Evolutionary conservation across 2,888 invertebrate genomes (phyloP).

Genomic region (Eledona agricola): DNA sequence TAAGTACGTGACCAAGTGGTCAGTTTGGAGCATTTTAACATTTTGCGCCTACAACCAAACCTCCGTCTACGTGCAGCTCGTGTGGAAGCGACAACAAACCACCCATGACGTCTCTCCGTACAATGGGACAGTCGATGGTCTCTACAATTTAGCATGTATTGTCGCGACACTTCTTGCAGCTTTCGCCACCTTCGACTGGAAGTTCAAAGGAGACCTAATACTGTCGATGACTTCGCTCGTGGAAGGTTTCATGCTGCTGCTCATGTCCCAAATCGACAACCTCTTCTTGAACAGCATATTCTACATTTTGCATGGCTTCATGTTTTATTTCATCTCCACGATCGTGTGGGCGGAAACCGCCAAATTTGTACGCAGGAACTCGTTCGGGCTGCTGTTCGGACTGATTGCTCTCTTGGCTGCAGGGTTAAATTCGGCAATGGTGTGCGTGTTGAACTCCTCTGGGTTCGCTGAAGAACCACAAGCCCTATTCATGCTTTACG

Average conservation of each 20-base stretch:
- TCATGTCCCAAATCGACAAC: conserved; percentile 18
- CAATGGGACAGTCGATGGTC: conserved; percentile 16
- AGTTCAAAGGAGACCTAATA: conserved; percentile 24
- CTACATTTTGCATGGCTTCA: conserved; percentile 12
- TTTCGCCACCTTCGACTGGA: conserved; percentile 20
- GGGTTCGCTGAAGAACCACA: not conserved
- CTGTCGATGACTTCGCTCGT: conserved; percentile 22
- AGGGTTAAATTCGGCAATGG: conserved; percentile 8
- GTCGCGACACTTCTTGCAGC: conserved; percentile 13
- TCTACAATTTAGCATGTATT: conserved; percentile 11
- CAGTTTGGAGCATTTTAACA: conserved; percentile 17
- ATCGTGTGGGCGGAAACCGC: conserved; percentile 19
- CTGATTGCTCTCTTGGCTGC: conserved; percentile 8
- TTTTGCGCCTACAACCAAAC: conserved; percentile 23
- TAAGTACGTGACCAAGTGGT: conserved; percentile 26
- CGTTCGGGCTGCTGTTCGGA: conserved; percentile 21
- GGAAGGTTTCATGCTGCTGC: conserved; percentile 24
- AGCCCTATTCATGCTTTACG: conserved; percentile 23
- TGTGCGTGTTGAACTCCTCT: not conserved
- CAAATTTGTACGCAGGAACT: conserved; percentile 9
- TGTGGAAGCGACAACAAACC: conserved; percentile 9
- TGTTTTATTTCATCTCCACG: conserved; percentile 19
- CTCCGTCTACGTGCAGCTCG: conserved; percentile 5
- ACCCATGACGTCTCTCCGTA: not conserved
- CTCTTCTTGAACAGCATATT: conserved; percentile 5